phyloP scores from a whole-genome alignment of 1,140 invertebrate species.

The Drosophila malerkotliana region DNA sequence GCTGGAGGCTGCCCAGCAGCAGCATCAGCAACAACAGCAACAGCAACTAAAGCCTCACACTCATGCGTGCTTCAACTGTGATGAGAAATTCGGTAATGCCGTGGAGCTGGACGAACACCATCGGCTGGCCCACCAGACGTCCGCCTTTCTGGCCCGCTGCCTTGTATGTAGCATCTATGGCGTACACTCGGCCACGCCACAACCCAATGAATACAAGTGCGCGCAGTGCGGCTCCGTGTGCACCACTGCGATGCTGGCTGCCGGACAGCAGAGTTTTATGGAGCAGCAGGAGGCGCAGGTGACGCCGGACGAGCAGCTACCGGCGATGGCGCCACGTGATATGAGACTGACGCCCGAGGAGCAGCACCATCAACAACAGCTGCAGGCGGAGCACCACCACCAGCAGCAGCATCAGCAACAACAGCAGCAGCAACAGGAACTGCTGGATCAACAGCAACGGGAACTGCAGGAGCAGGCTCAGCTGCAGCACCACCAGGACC shows the following conservation, averaged over 20 bases:
- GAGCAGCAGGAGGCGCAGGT: conserved; percentile 76
- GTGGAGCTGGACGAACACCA: conserved; percentile 77
- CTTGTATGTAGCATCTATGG: conserved; percentile 76
- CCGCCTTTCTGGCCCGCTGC: conserved; percentile 76
- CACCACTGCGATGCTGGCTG: conserved; percentile 68
- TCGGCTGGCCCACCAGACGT: conserved; percentile 71
- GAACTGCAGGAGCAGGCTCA: conserved; percentile 57
- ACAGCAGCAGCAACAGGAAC: conserved; percentile 55
- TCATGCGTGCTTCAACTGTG: conserved; percentile 76
- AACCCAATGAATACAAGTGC: conserved; percentile 81
- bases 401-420: conserved; percentile 48
- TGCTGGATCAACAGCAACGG: conserved; percentile 52
- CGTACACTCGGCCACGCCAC: conserved; percentile 71
- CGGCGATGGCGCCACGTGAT: conserved; percentile 77
- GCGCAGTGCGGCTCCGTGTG: conserved; percentile 73
- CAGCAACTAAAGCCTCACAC: conserved; percentile 56
- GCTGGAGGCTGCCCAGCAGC: conserved; percentile 58
- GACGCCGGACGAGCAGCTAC: conserved; percentile 73
- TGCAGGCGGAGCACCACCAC: conserved; percentile 47
- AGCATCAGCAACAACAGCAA: conserved; percentile 54
- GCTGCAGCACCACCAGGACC: conserved; percentile 58
- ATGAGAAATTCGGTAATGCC: conserved; percentile 75
- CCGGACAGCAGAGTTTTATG: conserved; percentile 73
- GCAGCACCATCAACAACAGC: conserved; percentile 72
- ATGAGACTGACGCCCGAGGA: conserved; percentile 81